Base-by-base conservation (phyloP, 1,140 invertebrate species). In the Drosophila parvula region DNA sequence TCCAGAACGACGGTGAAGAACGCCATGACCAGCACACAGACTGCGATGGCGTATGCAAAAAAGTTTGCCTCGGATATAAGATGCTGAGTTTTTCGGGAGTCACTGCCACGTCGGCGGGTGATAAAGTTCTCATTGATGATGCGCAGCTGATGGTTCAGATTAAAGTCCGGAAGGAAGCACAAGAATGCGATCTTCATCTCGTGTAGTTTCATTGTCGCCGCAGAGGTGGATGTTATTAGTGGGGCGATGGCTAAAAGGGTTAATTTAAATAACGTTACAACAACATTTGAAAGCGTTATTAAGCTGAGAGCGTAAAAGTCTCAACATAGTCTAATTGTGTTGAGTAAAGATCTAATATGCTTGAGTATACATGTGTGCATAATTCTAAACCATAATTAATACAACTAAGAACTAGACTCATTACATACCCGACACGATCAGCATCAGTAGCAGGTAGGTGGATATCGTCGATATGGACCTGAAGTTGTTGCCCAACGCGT, bases 381-480 rank as follows among this genome's bases (percentile, higher is more conserved):
- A 16, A 32, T 16, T 32, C 34, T 18, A 44, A 22, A 41, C 16
- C 27, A 59, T 69, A 18, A 14, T 8, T 5, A 27, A 8, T 12
- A 12, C 4, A 58, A n/a, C 8, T 7, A 16, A 45, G 16, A 53
- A 45, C 10, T n/a, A 10, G 2, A 43, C 36, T n/a, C 4, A 18
- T 5, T 12, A 36, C 10, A 79, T 74, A 92, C 91, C 74, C 8
- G 91, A 92, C 14, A 91, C 48, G 47, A 90, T 86, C n/a, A 92
- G 74, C 78, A 92, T 84, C 4, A 90, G 62, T 5, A 86, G 77
- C 40, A 92, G 60, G 78, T 90, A 92, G 45, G 91, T 91, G 11
- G 86, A 88, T 47, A 92, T 81, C 3, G 91, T 88, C 5, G 91
- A 92, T 55, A 92, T 91, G 43, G 91, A 91, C 30, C 79, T 79